A percentile compares a stretch with the other conserved stretches of the same genome.
These are phyloP conservation scores for Sitta europaea DNA, from an alignment of 2,113 vertebrate genomes.

Conservation along the genomic window DNA sequence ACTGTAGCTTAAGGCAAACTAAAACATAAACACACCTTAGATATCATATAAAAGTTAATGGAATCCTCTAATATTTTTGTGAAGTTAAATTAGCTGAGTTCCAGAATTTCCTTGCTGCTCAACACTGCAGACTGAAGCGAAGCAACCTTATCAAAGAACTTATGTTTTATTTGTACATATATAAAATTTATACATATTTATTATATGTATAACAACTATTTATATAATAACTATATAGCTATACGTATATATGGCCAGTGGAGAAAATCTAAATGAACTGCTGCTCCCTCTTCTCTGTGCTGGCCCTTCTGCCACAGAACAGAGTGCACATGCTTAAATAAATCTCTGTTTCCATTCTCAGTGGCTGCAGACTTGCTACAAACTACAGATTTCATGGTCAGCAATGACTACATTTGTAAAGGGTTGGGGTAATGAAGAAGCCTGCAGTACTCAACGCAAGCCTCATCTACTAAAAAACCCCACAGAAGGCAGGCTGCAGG, in stretches of 20 bases:
- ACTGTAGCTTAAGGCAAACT: neutral
- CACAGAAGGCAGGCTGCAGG: neutral
- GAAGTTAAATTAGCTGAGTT: neutral
- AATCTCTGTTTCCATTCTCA: neutral
- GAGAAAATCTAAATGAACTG: neutral
- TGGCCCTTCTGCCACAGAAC: neutral
- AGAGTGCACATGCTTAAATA: neutral
- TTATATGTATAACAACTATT: accelerated
- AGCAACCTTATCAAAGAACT: neutral
- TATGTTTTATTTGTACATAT: neutral
- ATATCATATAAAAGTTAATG: neutral
- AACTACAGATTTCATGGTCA: neutral
- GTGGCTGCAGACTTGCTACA: neutral
- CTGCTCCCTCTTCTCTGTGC: neutral
- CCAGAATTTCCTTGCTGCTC: neutral
- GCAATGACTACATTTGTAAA: neutral
- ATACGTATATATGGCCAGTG: neutral
- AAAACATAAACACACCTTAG: neutral
- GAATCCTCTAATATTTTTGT: neutral
- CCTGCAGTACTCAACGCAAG: neutral
- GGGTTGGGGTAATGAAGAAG: neutral
- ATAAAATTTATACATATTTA: neutral
- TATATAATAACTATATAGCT: too few relatives aligned
- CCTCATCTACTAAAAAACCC: neutral
- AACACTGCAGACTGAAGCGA: neutral